Evolutionary conservation across 2,888 invertebrate species (phyloP).

Genomic region (Beris morrisii): DNA sequence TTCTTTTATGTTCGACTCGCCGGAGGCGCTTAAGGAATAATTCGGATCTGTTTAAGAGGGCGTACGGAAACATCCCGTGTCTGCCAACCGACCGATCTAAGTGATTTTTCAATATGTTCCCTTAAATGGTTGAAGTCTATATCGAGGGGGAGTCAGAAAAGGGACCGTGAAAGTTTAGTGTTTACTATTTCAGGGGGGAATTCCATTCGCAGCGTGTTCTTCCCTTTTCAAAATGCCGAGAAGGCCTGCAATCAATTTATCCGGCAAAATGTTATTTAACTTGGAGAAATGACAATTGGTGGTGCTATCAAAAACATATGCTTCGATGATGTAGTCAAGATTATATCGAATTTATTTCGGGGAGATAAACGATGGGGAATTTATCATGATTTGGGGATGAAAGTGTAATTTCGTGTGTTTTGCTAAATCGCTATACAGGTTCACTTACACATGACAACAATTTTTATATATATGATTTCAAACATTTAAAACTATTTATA

Average conservation of each 20-base stretch:
- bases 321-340: conserved; percentile 29
- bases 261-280: conserved; percentile 31
- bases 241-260: conserved; percentile 35
- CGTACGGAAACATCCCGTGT: background rate
- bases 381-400: conserved; percentile 8
- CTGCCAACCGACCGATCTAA: background rate
- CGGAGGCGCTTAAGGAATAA: conserved; percentile 2
- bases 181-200: conserved; percentile 3
- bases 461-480: no score
- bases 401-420: no score
- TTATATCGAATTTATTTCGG: conserved; percentile 30
- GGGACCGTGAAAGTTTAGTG: conserved; percentile 25
- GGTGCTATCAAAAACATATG: conserved; percentile 40
- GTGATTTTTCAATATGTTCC: conserved; percentile 30
- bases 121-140: conserved; percentile 16
- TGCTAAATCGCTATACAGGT: no score
- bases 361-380: conserved; percentile 19
- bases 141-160: conserved; percentile 6
- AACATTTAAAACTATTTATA: no score
- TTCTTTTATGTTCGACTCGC: conserved; percentile 24
- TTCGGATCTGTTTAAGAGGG: conserved; percentile 2
- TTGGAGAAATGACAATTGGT: conserved; percentile 36
- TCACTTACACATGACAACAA: no score
- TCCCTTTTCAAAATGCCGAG: conserved; percentile 6
- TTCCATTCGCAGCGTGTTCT: conserved; percentile 4